Evolutionary conservation across 2,797 vertebrate species (phyloP), one percentile per base, ranked within the genome.

Genomic region (Xenopus petersii): DNA sequence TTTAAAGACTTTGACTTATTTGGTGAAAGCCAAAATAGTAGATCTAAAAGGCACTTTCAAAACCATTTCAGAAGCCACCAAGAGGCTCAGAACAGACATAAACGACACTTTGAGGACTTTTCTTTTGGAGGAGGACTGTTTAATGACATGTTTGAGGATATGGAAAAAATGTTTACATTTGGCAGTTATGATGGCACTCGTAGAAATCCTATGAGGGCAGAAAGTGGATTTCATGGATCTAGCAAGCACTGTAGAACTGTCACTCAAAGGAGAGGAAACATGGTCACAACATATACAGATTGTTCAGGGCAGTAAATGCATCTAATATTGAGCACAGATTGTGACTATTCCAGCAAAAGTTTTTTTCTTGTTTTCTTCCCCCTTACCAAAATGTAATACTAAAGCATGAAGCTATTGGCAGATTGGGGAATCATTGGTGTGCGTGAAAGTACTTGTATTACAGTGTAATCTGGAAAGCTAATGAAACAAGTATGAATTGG

Each of bases 281-380:
- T 98, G 96, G 96, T 99, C 75, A 97, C 96, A 51, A 98, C 97
- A 0, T 99, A 98, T 74, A 99, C 95, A 0, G 97, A 98, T 87
- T 98, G 96, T 83, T 96, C 94, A 9, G 93, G 93, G 68, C 91
- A 92, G 1, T 93, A 84, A 78, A 47, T 42, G 71, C 58, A 55
- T 79, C 79, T 67, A 76, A 30, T 74, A 60, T 80, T 75, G 15
- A 51, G 36, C 30, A 66, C 72, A 74, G 9, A 9, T 77, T 60
- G 61, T n/a, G 64, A 67, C 70, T 62, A 30, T 64, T 62, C 4
- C 48, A n/a, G 17, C 26, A 3, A 26, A 67, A 62, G 58, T 55
- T 30, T 30, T 30, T 30, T 30, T 30, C 4, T 30, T 30, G 4
- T 30, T 30, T 30, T 30, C 4, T 30, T 30, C 26, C 4, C 26